Evolutionary conservation across 1,140 invertebrate genomes (phyloP).

Genomic region (Aphelenchoides besseyi): DNA sequence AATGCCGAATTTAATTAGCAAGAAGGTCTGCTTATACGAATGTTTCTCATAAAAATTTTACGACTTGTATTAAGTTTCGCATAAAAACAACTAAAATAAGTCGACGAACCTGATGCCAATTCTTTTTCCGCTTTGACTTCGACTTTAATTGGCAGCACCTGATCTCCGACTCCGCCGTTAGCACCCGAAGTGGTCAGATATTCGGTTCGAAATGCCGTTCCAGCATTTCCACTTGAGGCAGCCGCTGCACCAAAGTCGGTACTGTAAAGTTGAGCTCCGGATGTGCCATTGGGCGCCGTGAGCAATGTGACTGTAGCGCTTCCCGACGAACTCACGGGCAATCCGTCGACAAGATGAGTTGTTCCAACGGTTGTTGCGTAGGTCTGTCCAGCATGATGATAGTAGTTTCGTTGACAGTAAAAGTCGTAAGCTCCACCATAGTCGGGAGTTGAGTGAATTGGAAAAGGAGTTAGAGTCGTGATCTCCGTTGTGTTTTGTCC

Average conservation of each 20-base stretch:
- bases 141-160: conserved; percentile 5
- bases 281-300: background rate
- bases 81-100: conserved; percentile 5
- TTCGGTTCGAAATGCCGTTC: background rate
- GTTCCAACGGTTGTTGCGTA: background rate
- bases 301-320: background rate
- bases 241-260: background rate
- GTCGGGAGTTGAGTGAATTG: background rate
- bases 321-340: background rate
- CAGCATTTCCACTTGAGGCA: background rate
- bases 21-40: no score
- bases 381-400: background rate
- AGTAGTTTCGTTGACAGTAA: conserved; percentile 10
- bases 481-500: background rate
- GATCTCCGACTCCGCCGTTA: background rate
- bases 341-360: background rate
- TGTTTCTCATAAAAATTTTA: no score
- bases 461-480: conserved; percentile 15
- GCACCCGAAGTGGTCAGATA: background rate
- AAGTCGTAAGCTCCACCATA: conserved; percentile 12
- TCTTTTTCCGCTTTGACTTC: conserved; percentile 13
- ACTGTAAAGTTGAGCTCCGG: background rate
- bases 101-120: background rate
- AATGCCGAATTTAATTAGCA: no score
- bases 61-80: no score